phyloP scores from a whole-genome alignment of 2,113 vertebrate genomes.

The Mesembrinibis cayennensis region DNA sequence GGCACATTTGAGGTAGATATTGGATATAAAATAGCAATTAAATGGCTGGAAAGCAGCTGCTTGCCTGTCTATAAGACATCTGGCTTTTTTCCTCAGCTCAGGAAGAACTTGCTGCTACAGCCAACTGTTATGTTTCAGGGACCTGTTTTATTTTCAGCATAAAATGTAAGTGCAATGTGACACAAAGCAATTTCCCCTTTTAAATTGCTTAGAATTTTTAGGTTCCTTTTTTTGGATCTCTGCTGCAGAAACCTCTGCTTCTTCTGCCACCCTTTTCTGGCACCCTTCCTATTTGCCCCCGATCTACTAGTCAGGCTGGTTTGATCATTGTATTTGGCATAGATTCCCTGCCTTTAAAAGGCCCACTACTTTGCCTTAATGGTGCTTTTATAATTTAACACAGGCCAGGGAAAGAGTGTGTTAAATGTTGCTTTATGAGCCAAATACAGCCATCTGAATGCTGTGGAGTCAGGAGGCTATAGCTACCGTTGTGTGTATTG shows the following conservation, averaged over 20 bases:
- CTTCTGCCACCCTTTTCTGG: not conserved
- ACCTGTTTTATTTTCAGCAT: slow-evolving; percentile 24
- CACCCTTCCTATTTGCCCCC: not conserved
- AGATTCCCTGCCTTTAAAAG: not conserved
- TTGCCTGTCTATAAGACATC: slow-evolving; percentile 24
- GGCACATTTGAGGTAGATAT: not conserved
- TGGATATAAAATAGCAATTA: slow-evolving; percentile 30
- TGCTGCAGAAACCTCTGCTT: not conserved
- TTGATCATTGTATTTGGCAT: not conserved
- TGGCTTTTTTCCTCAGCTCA: slow-evolving; percentile 15
- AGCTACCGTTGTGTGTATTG: accelerated
- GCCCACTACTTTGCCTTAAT: not conserved
- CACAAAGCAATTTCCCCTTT: slow-evolving; percentile 7
- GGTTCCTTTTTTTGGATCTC: not conserved
- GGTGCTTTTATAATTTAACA: not conserved
- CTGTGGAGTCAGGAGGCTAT: not conserved
- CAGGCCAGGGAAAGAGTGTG: not conserved
- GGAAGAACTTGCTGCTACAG: not conserved
- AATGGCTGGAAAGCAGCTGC: slow-evolving; percentile 53
- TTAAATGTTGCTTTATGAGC: not conserved
- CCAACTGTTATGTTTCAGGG: slow-evolving; percentile 25
- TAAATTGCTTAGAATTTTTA: not conserved
- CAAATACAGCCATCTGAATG: not conserved
- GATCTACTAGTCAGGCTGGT: not conserved
- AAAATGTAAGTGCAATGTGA: slow-evolving; percentile 6